These are phyloP conservation scores for Pollenia labialis DNA, from an alignment of 2,888 invertebrate genomes.

Conservation along the genomic window DNA sequence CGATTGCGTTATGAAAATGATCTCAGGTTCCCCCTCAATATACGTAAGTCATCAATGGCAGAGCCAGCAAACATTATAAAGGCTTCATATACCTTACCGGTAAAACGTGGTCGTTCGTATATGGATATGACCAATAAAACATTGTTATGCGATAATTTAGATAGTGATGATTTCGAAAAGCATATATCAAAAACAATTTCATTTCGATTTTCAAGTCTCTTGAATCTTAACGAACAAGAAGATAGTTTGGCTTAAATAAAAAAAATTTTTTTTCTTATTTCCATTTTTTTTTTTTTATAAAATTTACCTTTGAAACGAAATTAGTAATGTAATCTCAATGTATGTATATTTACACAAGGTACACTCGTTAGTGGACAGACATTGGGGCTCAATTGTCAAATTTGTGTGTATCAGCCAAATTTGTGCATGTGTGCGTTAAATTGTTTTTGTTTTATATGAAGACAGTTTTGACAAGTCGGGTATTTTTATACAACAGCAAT, in stretches of 20 bases:
- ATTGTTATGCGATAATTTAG: slow-evolving; percentile 82
- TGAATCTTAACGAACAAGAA: slow-evolving; percentile 82
- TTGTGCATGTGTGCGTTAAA: too few relatives aligned
- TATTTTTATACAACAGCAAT: too few relatives aligned
- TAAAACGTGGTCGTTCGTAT: slow-evolving; percentile 83
- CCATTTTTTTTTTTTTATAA: too few relatives aligned
- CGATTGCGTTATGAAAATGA: slow-evolving; percentile 83
- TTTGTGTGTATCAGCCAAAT: too few relatives aligned
- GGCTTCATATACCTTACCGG: slow-evolving; percentile 81
- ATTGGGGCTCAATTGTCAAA: too few relatives aligned
- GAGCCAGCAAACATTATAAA: slow-evolving; percentile 54
- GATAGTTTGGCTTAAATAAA: slow-evolving; percentile 51
- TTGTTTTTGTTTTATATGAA: too few relatives aligned
- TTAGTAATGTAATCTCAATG: too few relatives aligned
- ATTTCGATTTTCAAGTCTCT: slow-evolving; percentile 83
- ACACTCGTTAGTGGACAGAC: too few relatives aligned
- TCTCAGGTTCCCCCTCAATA: slow-evolving; percentile 82
- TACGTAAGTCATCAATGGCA: slow-evolving; percentile 78
- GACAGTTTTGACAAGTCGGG: too few relatives aligned
- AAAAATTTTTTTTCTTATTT: too few relatives aligned
- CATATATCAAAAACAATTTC: slow-evolving; percentile 83
- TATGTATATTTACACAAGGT: too few relatives aligned
- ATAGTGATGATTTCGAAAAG: slow-evolving; percentile 83
- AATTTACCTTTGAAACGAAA: too few relatives aligned
- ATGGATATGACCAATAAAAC: slow-evolving; percentile 83